Base-by-base conservation (phyloP, 2,113 vertebrate genomes). In the Ceyx cyanopectus region DNA sequence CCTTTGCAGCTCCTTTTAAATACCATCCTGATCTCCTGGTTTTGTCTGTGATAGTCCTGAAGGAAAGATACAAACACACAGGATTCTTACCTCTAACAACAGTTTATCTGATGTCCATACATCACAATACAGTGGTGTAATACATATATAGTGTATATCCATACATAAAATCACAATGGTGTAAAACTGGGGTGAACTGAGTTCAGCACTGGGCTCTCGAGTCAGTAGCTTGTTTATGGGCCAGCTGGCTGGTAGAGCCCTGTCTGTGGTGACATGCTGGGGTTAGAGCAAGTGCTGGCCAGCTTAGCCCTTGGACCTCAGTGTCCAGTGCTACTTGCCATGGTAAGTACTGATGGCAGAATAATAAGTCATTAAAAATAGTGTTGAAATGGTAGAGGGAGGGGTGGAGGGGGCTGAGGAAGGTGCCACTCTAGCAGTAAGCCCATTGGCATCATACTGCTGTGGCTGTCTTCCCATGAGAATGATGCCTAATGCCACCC, bases 221-320 rank as follows among this genome's bases (percentile, higher is more conserved):
- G 65, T 37, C 9, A 1, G 16, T 6, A 22, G 22, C 61, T 87
- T 23, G 13, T n/a, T 77, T 50, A 7, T 46, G 26, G 61, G 13
- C 69, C 75, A 66, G 14, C 57, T 58, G 74, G n/a, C 34, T 75
- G 56, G 27, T 45, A 20, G 0, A 67, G 3, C 15, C 13, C 20
- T 0, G 0, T 40, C 67, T 76, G 23, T 30, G 81, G 40, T 24
- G 45, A 40, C 2, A 1, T 51, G 13, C 60, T 92, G 75, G 24
- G 32, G 34, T 68, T 60, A 54, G 58, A 75, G 0, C 63, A 26
- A 5, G 27, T 27, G 48, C 67, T 73, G 61, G 27, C 66, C 48
- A 63, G 48, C 26, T 72, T 58, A 79, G 29, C 18, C 12, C 68
- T 75, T 43, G 43, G 16, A 45, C 61, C 43, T 78, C 15, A 5